Evolutionary conservation across 2,888 invertebrate species (phyloP), one percentile per base, ranked within the genome.

Genomic region (Hecatera dysodea): DNA sequence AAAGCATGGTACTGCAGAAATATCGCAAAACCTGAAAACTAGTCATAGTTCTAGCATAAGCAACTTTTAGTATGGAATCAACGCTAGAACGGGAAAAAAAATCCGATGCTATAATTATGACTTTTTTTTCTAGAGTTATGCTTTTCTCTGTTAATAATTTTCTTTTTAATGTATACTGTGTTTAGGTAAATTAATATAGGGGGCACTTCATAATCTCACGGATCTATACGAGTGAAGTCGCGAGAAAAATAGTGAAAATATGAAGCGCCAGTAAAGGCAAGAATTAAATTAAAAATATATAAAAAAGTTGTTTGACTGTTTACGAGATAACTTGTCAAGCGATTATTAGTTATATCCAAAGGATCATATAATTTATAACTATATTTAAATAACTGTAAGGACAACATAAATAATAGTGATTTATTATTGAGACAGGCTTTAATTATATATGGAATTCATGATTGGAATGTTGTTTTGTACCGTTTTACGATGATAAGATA

Each of bases 361-460:
- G 62, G 56, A 68, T 67, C 65, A 50, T 46, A 57, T 64, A 48
- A 56, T 50, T 56, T 27, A 64, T 44, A 42, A 6, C 19, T 66
- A 12, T 52, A 70, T 70, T 59, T 36, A 55, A 75, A 59, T 62
- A 67, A 53, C 53, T 29, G 11, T 44, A 19, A 63, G 52, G 39
- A 63, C 1, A 27, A 42, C 24, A 61, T 72, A 64, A 61, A 72
- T 79, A 42, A 66, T 12, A 57, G n/a, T 72, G 67, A 81, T 81
- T 78, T 78, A 78, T 81, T 69, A 46, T 29, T 22, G 15, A 52
- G 24, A 55, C n/a, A 36, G 36, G 12, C 15, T 55, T 71, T 48
- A 65, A 81, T 81, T 67, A 65, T 61, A n/a, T 67, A 65, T 61
- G 17, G 2, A 36, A 52, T 27, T 68, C 42, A 56, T 39, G 56